Evolutionary conservation across 2,888 invertebrate species (phyloP).

Genomic region (Epiperipatus broadwayi): DNA sequence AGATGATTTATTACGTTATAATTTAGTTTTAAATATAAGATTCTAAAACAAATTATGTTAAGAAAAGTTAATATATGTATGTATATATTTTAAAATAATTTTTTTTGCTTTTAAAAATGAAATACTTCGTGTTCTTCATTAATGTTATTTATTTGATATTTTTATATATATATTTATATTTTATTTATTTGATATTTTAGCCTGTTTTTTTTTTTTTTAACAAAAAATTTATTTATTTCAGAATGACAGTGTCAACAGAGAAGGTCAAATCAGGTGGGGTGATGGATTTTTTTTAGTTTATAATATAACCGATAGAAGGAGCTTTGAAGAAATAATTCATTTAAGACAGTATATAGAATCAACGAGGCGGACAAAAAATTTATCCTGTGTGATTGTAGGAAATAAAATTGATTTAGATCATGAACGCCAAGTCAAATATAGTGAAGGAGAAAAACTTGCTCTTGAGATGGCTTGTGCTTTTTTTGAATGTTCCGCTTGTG

Average conservation of each 20-base stretch:
- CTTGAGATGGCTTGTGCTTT: constrained; percentile 25
- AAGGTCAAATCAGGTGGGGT: constrained; percentile 24
- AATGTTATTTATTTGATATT: too few relatives aligned
- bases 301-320: constrained; percentile 24
- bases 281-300: constrained; percentile 26
- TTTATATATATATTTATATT: too few relatives aligned
- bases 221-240: constrained; percentile 3
- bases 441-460: constrained; percentile 24
- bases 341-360: constrained; percentile 24
- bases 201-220: constrained; percentile 9
- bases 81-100: too few relatives aligned
- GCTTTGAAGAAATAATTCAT: constrained; percentile 21
- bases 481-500: constrained; percentile 24
- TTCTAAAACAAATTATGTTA: too few relatives aligned
- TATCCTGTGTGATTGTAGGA: constrained; percentile 24
- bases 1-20: too few relatives aligned
- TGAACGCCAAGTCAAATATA: constrained; percentile 21
- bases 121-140: too few relatives aligned
- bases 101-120: too few relatives aligned
- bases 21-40: too few relatives aligned
- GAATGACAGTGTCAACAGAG: constrained; percentile 18
- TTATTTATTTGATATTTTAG: too few relatives aligned
- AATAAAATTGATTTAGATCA: constrained; percentile 25
- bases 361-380: constrained; percentile 22
- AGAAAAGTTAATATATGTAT: too few relatives aligned